phyloP scores from a whole-genome alignment of 1,140 invertebrate genomes.

The Pogonognathellus flavescens region DNA sequence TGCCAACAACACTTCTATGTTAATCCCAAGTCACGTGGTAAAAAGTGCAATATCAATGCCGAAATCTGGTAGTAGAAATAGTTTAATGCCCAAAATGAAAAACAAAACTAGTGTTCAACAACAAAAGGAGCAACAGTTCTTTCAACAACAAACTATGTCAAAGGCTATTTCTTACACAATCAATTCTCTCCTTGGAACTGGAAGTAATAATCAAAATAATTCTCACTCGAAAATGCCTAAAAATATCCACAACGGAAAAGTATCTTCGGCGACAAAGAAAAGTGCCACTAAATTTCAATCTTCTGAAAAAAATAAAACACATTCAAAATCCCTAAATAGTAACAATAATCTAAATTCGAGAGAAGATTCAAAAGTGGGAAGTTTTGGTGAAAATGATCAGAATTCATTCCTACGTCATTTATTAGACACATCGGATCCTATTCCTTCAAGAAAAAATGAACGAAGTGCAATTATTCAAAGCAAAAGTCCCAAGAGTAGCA shows the following conservation, averaged over 20 bases:
- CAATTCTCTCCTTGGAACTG: slow-evolving; percentile 57
- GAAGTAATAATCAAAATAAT: neutral
- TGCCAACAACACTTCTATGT: neutral
- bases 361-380: neutral
- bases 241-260: slow-evolving; percentile 18
- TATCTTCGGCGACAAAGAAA: neutral
- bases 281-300: neutral
- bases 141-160: slow-evolving; percentile 61
- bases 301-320: neutral
- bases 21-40: slow-evolving; percentile 17
- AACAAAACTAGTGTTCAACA: neutral
- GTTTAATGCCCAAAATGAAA: neutral
- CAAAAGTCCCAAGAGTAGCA: slow-evolving; percentile 49
- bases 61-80: neutral
- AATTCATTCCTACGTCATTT: slow-evolving; percentile 64
- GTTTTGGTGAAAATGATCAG: slow-evolving; percentile 55
- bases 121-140: slow-evolving; percentile 10
- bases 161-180: slow-evolving; percentile 64
- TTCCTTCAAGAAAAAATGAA: slow-evolving; percentile 54
- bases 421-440: slow-evolving; percentile 64
- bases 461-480: slow-evolving; percentile 52
- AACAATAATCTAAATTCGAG: neutral
- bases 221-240: neutral
- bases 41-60: slow-evolving; percentile 46
- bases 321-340: slow-evolving; percentile 4